Evolutionary conservation across 2,113 vertebrate species (phyloP).

Genomic region (Bucco capensis): DNA sequence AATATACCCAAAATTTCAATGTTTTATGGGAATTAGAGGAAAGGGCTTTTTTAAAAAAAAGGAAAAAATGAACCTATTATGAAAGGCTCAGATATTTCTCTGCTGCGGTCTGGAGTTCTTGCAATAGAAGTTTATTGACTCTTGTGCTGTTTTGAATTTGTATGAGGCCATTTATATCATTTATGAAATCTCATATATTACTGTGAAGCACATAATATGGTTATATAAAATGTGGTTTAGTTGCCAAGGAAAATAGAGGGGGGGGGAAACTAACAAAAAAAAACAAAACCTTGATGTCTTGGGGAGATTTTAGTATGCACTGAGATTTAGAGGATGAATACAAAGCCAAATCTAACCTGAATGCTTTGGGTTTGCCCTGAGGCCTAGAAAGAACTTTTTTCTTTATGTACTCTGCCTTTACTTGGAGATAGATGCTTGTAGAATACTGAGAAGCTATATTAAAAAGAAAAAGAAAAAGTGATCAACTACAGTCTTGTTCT

Average conservation of each 20-base stretch:
- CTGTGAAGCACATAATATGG: constrained; percentile 51
- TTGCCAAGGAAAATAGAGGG: constrained; percentile 45
- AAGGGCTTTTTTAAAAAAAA: background rate
- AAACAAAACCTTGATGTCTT: background rate
- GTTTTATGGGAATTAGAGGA: background rate
- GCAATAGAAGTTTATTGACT: constrained; percentile 46
- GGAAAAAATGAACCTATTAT: background rate
- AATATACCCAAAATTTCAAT: background rate
- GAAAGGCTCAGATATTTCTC: constrained; percentile 22
- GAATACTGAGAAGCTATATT: constrained; percentile 27
- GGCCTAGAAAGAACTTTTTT: constrained; percentile 50
- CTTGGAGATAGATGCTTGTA: background rate
- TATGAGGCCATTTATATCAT: constrained; percentile 59
- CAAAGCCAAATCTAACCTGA: constrained; percentile 35
- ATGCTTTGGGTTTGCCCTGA: constrained; percentile 51
- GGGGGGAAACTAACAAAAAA: too few species aligned
- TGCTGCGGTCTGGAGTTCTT: constrained; percentile 18
- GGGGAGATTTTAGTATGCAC: constrained; percentile 39
- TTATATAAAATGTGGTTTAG: constrained; percentile 40
- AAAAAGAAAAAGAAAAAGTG: background rate
- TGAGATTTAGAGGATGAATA: constrained; percentile 31
- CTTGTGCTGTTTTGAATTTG: constrained; percentile 63
- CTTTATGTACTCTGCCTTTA: background rate
- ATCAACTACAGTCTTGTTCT: background rate
- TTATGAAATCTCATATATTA: constrained; percentile 62